Evolutionary conservation across 2,888 invertebrate genomes (phyloP), one percentile per base, ranked within the genome.

Genomic region (Aspidiotus destructor): DNA sequence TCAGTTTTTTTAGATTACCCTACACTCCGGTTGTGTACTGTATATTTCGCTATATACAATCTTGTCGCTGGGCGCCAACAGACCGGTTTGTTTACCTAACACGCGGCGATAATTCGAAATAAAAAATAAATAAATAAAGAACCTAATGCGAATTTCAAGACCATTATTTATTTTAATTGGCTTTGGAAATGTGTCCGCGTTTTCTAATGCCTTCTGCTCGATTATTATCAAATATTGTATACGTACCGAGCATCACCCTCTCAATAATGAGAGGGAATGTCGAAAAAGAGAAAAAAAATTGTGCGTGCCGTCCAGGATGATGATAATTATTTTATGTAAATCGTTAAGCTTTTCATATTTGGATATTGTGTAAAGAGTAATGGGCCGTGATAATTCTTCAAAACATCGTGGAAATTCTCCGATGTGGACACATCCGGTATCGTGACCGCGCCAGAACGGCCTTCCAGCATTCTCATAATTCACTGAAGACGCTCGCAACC

Each of bases 101-200:
- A 57, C 64, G 64, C 64, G 57, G 64, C 57, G 57, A 64, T 64
- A 57, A 64, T 64, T 64, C 57, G 57, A 57, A 64, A 16, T 15
- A 55, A 55, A 55, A 58, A 58, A 58, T 13, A 58, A 17, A 58
- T 8, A 58, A 11, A 28, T 13, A 58, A 16, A 55, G 41, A 57
- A 64, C 55, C 57, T 15, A 64, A 64, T 64, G 64, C 64, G 17
- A 64, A 64, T 64, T 64, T 57, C 64, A 42, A 57, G 64, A 64
- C 64, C 57, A 64, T 64, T 64, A 64, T 64, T 64, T 64, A 64
- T 64, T 42, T 64, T 64, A 64, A 64, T 64, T 64, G 64, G 64
- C 64, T 64, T 44, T 40, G 57, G 15, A 17, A 55, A 55, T 16
- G 3, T 55, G 62, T 62, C 15, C 55, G 63, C 53, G 55, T 54